A percentile compares a stretch with the other conserved stretches of the same genome.
Evolutionary conservation across 1,140 invertebrate species (phyloP).

Genomic region (Potamilus streckersoni): DNA sequence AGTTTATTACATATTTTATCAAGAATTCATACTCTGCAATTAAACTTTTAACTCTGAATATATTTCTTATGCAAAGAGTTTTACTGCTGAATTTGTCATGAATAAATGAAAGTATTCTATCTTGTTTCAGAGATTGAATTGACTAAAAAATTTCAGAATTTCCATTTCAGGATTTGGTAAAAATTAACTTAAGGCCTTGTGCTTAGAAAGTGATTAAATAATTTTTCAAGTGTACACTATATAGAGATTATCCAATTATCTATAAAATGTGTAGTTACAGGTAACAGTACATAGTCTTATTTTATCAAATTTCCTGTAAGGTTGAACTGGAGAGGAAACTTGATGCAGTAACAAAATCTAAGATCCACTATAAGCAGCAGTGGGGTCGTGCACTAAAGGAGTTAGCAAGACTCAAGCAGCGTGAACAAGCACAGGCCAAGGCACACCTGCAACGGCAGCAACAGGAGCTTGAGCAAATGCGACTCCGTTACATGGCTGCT

Average conservation of each 20-base stretch:
- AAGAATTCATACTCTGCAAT: too few species aligned
- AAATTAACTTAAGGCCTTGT: too few species aligned
- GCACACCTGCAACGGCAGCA: conserved; percentile 59
- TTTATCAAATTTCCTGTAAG: conserved; percentile 39
- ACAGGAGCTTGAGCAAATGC: conserved; percentile 68
- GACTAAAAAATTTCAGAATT: too few species aligned
- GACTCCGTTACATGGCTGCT: conserved; percentile 62
- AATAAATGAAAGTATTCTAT: too few species aligned
- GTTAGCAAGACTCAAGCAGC: conserved; percentile 65
- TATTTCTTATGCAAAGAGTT: too few species aligned
- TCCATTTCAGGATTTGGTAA: too few species aligned
- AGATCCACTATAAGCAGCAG: conserved; percentile 69
- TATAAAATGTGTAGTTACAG: not conserved
- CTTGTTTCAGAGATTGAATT: too few species aligned
- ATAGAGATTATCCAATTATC: not conserved
- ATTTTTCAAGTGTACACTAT: too few species aligned
- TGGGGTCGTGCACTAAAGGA: conserved; percentile 68
- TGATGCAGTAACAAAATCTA: conserved; percentile 65
- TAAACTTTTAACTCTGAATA: too few species aligned
- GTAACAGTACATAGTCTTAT: not conserved
- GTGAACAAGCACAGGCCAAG: conserved; percentile 62
- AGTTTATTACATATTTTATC: too few species aligned
- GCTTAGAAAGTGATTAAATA: too few species aligned
- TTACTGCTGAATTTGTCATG: too few species aligned
- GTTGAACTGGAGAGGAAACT: conserved; percentile 67